Conservation (phyloP, 2,888 invertebrate genomes). For the Iselma pallidipennis region DNA sequence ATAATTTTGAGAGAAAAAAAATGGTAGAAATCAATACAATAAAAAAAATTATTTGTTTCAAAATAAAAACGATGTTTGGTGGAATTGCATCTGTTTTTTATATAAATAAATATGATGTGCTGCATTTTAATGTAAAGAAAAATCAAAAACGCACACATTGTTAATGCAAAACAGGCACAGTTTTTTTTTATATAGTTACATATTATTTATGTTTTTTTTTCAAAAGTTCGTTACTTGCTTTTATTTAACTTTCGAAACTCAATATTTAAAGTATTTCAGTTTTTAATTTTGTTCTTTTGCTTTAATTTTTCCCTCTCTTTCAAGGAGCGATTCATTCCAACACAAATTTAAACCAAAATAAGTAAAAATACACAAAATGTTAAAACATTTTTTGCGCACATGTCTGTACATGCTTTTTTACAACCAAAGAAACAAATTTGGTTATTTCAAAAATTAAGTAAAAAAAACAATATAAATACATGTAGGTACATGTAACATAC, state of each 20-base stretch:
- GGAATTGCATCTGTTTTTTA: conserved; percentile 42
- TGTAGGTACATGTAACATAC: conserved; percentile 47
- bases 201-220: neutral
- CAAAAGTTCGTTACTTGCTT: neutral
- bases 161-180: conserved; percentile 39
- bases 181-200: conserved; percentile 17
- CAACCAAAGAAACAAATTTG: conserved; percentile 12
- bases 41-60: conserved; percentile 14
- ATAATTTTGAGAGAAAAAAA: conserved; percentile 20
- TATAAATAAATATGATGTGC: conserved; percentile 31
- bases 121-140: conserved; percentile 33
- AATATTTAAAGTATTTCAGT: conserved; percentile 14
- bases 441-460: neutral
- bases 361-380: conserved; percentile 20
- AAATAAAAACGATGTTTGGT: conserved; percentile 37
- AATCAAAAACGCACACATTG: conserved; percentile 36
- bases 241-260: neutral
- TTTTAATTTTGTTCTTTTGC: neutral
- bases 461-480: conserved; percentile 23
- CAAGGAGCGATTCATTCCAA: conserved; percentile 18
- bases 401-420: conserved; percentile 55
- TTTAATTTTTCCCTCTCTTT: neutral
- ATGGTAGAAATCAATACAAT: conserved; percentile 9
- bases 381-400: conserved; percentile 50
- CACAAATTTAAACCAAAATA: neutral